Evolutionary conservation across 2,797 vertebrate species (phyloP), one percentile per base, ranked within the genome.

Genomic region (Glyptemys insculpta): DNA sequence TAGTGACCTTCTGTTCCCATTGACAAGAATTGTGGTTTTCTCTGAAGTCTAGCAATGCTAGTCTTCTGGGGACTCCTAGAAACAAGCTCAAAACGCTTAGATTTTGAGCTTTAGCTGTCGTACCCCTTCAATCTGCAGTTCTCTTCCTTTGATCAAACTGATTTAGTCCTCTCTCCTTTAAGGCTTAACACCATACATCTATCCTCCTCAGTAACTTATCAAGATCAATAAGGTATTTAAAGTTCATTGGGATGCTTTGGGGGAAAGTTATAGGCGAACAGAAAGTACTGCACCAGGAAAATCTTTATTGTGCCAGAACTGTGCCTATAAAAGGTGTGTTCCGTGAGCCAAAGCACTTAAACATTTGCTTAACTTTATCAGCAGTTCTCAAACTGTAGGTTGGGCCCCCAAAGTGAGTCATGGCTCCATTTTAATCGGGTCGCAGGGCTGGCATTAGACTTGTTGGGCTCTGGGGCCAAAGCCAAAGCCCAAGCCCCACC

Each of bases 1-100:
- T 0, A 3, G 15, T 0, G 5, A 87, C 52, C 41, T 62, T 68
- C n/a, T 62, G 62, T 54, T 49, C 90, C 29, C 0, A 2, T 37
- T 19, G 68, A 8, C 41, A 81, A 79, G 56, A 81, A 47, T 18
- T n/a, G 25, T 23, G 0, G 31, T 2, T 1, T 15, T 9, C 11
- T 21, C 8, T 18, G 2, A 1, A 10, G 44, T 2, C 9, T 15
- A 81, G 10, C 29, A 6, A 78, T 9, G 16, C 52, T 23, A 37
- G 21, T 25, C 62, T 76, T 76, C 21, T 8, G 41, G 11, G 31
- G 37, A 74, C 18, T 68, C 50, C 54, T 2, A 54, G 83, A 79
- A 91, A 79, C 18, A 44, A 50, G 18, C 44, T 65, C 37, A 52
- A 27, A 72, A 6, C 50, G 81, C 44, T 29, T 27, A 31, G 41